Evolutionary conservation across 2,113 vertebrate species (phyloP).

Genomic region (Cololabis saira): DNA sequence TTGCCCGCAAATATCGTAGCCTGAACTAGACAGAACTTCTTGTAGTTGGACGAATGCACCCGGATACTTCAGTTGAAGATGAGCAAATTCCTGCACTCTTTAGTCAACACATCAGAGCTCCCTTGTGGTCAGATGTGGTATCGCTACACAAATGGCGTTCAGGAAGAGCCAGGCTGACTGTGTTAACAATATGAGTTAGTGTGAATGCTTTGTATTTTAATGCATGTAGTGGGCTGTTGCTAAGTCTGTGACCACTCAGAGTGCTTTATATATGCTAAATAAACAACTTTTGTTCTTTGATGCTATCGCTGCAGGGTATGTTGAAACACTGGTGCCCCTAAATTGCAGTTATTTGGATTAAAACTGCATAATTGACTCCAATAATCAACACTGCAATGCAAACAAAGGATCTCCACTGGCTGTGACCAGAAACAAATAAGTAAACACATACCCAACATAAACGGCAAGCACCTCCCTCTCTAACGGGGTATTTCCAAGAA

Average conservation of each 20-base stretch:
- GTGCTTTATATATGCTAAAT: conserved; percentile 27
- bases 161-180: no score
- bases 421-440: conserved; percentile 48
- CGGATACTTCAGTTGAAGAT: no score
- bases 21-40: no score
- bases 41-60: no score
- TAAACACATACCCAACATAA: conserved; percentile 18
- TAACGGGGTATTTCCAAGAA: conserved; percentile 19
- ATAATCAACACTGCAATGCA: conserved; percentile 45
- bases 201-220: not conserved
- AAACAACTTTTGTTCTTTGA: conserved; percentile 60
- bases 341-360: conserved; percentile 53
- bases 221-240: not conserved
- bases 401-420: conserved; percentile 39
- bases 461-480: conserved; percentile 11
- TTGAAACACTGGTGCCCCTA: conserved; percentile 37
- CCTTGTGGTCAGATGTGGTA: no score
- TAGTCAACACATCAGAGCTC: no score
- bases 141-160: no score
- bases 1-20: no score
- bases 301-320: conserved; percentile 20
- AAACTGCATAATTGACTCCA: conserved; percentile 36
- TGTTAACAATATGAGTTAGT: no score
- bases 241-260: not conserved
- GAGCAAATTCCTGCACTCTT: no score